These are phyloP conservation scores for Oryzias dopingdopingensis DNA, from an alignment of 2,797 vertebrate genomes.

Conservation along the genomic window DNA sequence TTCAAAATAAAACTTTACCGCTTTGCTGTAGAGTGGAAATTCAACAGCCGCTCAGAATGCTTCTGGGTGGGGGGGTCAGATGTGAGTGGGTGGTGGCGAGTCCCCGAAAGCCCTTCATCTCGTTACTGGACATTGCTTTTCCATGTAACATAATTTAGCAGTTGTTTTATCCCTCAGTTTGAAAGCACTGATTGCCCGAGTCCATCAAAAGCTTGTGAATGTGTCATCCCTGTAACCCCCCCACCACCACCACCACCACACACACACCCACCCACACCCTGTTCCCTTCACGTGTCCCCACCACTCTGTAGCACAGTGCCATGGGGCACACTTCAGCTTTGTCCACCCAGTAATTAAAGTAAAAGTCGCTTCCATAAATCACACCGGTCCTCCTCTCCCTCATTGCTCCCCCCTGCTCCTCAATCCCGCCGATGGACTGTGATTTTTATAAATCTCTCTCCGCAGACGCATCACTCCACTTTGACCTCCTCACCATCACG, in stretches of 20 bases:
- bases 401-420: slow-evolving; percentile 38
- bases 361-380: slow-evolving; percentile 81
- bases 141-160: slow-evolving; percentile 21
- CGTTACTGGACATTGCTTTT: slow-evolving; percentile 18
- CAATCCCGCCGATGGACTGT: slow-evolving; percentile 34
- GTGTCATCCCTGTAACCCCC: slow-evolving; percentile 34
- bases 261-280: no score
- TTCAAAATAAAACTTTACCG: no score
- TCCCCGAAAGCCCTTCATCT: no score
- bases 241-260: no score
- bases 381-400: slow-evolving; percentile 50
- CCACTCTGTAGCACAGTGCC: slow-evolving; percentile 47
- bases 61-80: no score
- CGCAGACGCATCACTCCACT: slow-evolving; percentile 12
- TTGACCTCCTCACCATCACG: slow-evolving; percentile 5
- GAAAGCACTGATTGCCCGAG: slow-evolving; percentile 23
- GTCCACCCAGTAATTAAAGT: slow-evolving; percentile 78
- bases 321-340: slow-evolving; percentile 61
- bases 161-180: slow-evolving; percentile 5
- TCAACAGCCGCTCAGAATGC: no score
- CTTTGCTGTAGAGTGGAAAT: no score
- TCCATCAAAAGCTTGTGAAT: slow-evolving; percentile 24
- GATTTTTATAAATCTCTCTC: slow-evolving; percentile 56
- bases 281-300: slow-evolving; percentile 31
- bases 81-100: no score